Evolutionary conservation across 2,888 invertebrate species (phyloP).

Genomic region (Caenorhabditis sp.): DNA sequence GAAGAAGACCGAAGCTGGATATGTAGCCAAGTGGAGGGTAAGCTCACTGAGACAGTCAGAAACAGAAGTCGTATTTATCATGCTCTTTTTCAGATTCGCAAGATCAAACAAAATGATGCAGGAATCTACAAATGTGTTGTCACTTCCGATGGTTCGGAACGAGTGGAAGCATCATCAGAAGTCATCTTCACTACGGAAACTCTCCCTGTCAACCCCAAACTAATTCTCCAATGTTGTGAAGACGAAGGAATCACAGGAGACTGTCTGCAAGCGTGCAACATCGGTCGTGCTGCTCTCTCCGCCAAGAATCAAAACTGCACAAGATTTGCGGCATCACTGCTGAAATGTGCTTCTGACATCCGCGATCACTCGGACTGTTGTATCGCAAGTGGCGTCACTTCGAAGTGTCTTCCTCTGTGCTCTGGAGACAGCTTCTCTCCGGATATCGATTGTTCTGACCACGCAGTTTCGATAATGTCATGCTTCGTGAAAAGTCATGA

Average conservation of each 20-base stretch:
- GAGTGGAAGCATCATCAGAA: slow-evolving; percentile 53
- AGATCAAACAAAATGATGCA: slow-evolving; percentile 55
- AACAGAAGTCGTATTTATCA: neutral
- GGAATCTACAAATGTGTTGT: slow-evolving; percentile 70
- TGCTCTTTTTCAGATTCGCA: slow-evolving; percentile 34
- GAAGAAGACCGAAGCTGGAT: slow-evolving; percentile 59
- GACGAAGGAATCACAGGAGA: slow-evolving; percentile 61
- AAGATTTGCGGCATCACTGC: slow-evolving; percentile 54
- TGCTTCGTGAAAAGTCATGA: slow-evolving; percentile 69
- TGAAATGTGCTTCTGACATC: slow-evolving; percentile 72
- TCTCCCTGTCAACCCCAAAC: slow-evolving; percentile 66
- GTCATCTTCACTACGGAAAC: slow-evolving; percentile 59
- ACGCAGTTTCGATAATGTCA: slow-evolving; percentile 67
- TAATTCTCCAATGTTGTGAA: slow-evolving; percentile 68
- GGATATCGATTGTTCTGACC: slow-evolving; percentile 61
- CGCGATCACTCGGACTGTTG: slow-evolving; percentile 76
- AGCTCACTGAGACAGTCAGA: no score
- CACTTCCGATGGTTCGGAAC: neutral
- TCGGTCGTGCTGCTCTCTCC: slow-evolving; percentile 55
- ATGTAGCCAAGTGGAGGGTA: slow-evolving; percentile 56
- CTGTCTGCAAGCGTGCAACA: slow-evolving; percentile 70
- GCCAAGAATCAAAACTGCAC: slow-evolving; percentile 61
- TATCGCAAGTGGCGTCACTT: slow-evolving; percentile 56
- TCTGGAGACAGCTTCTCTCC: slow-evolving; percentile 64
- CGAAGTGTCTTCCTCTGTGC: slow-evolving; percentile 72